Evolutionary conservation across 2,888 invertebrate genomes (phyloP), one percentile per base, ranked within the genome.

Genomic region (Xestoiulus laeticollis): DNA sequence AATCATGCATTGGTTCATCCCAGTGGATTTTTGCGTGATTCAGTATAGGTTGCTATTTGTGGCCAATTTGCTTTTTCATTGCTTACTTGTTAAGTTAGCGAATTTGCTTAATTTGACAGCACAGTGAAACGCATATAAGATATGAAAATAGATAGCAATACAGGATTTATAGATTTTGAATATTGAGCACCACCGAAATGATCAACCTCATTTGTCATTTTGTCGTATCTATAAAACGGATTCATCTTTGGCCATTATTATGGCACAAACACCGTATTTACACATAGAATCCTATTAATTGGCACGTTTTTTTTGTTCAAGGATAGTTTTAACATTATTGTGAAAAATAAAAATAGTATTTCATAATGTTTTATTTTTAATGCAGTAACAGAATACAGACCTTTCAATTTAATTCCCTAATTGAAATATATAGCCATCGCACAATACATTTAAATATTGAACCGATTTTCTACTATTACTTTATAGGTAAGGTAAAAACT

Each of bases 241-340:
- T 32, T 78, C 78, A 68, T 68, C 26, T 68, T 26, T 68, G 68
- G 68, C 68, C n/a, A 26, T 26, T 68, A 59, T 22, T 6, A 22
- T 59, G 59, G 59, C n/a, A 59, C 59, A 59, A 59, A 59, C 22
- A 3, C 59, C 59, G 8, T 59, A 59, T 59, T 59, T 59, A 59
- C 59, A 59, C 22, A 22, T 59, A 59, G 22, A 22, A n/a, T 59
- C 43, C 12, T 84, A 38, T 85, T 33, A 85, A 85, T 85, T 85
- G 85, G 33, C 43, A 85, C n/a, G 48, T 85, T 85, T 85, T 82
- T 84, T 84, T 85, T 85, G 43, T 44, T 85, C 85, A 38, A 26
- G 48, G 48, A 38, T 85, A 85, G 43, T 85, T 85, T 85, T 85
- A 85, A 26, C 78, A 78, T 78, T 78, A 78, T 16, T 78, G 78